phyloP scores from a whole-genome alignment of 2,888 invertebrate species.

The Pinctada fucata region DNA sequence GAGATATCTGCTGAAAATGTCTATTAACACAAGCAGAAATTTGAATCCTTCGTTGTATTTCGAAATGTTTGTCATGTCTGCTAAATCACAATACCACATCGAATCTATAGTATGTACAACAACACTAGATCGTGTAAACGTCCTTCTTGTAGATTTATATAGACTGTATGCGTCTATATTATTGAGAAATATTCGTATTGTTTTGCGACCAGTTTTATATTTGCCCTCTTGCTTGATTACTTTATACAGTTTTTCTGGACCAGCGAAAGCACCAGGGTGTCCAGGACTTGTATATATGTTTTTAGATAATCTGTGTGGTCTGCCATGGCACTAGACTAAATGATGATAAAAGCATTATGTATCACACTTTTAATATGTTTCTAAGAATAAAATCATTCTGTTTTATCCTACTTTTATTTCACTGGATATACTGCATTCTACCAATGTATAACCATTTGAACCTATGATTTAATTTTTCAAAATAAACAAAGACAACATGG shows the following conservation, averaged over 20 bases:
- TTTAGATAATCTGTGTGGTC: slow-evolving; percentile 12
- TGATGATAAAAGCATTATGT: background rate
- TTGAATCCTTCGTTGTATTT: slow-evolving; percentile 34
- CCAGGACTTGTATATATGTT: background rate
- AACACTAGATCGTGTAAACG: slow-evolving; percentile 1
- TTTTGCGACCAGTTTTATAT: background rate
- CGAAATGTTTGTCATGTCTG: slow-evolving; percentile 40
- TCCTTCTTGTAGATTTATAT: background rate
- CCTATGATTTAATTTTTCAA: too few species aligned
- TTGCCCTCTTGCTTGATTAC: background rate
- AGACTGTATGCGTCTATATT: background rate
- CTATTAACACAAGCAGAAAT: slow-evolving; percentile 36
- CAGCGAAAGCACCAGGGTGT: background rate
- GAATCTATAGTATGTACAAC: slow-evolving; percentile 28
- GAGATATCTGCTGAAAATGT: slow-evolving; percentile 35
- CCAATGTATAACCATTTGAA: too few species aligned
- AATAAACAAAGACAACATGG: too few species aligned
- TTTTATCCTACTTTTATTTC: too few species aligned
- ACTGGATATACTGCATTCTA: too few species aligned
- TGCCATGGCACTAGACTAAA: background rate
- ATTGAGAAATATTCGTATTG: background rate
- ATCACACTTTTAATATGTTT: too few species aligned
- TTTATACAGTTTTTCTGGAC: background rate
- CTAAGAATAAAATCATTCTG: background rate
- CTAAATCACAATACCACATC: slow-evolving; percentile 41